These are phyloP conservation scores for Calcarius lapponicus DNA, from an alignment of 2,797 vertebrate genomes.

Conservation along the genomic window DNA sequence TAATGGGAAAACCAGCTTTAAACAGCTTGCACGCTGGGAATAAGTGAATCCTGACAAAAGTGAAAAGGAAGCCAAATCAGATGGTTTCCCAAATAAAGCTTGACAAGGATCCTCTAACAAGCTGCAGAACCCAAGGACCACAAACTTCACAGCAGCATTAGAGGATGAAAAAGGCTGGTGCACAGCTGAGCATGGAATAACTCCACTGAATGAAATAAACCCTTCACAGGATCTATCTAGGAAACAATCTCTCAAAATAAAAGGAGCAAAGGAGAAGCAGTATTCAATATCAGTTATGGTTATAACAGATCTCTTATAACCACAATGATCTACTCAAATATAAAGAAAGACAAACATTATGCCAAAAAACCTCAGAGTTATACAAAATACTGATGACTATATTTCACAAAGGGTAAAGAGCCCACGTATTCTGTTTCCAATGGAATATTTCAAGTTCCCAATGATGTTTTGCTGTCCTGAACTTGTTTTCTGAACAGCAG, in stretches of 20 bases:
- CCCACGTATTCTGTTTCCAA: rapidly evolving
- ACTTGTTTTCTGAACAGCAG: neutral
- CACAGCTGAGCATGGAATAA: neutral
- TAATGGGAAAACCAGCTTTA: neutral
- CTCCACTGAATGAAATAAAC: neutral
- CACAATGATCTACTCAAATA: neutral
- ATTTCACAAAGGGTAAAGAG: neutral
- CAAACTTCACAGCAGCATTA: neutral
- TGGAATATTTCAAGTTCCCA: neutral
- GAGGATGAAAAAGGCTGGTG: neutral
- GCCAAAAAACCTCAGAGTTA: rapidly evolving
- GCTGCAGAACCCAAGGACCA: neutral
- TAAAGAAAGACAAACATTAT: neutral
- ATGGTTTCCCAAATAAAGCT: neutral
- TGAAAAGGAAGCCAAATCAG: neutral
- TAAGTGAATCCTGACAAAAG: neutral
- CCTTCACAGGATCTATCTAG: neutral
- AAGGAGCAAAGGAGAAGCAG: neutral
- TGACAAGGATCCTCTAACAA: neutral
- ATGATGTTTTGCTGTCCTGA: neutral
- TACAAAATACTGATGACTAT: neutral
- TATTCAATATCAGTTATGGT: neutral
- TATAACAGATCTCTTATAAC: neutral
- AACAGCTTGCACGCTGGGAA: neutral
- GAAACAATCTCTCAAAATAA: neutral